Percentiles rank a stretch among this genome's conserved stretches.
phyloP scores from a whole-genome alignment of 2,888 invertebrate species.

The Cataglyphis altisquamis region DNA sequence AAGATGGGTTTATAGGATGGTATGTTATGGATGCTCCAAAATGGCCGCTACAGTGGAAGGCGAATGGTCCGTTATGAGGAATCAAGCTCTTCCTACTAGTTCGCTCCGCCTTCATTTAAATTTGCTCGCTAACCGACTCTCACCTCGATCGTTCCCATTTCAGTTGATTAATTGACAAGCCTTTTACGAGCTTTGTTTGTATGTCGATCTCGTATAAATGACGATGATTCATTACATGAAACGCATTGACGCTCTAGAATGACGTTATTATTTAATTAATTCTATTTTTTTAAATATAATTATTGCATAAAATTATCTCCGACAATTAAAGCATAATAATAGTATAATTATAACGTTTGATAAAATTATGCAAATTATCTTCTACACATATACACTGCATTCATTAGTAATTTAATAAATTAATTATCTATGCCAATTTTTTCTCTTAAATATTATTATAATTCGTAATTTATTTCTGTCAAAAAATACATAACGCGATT shows the following conservation, averaged over 20 bases:
- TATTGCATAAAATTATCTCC: background rate
- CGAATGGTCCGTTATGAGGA: conserved; percentile 73
- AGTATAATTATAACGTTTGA: background rate
- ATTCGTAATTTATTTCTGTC: background rate
- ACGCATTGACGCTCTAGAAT: background rate
- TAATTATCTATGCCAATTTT: no score
- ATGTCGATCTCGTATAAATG: background rate
- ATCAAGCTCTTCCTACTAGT: conserved; percentile 72
- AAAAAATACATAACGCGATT: background rate
- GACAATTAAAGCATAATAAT: background rate
- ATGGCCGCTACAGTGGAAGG: conserved; percentile 78
- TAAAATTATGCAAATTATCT: background rate
- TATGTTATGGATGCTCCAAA: conserved; percentile 76
- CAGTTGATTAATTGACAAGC: background rate
- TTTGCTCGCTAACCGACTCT: conserved; percentile 37
- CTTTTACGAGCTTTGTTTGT: background rate
- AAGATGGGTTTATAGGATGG: conserved; percentile 34
- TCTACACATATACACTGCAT: background rate
- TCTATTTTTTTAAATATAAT: background rate
- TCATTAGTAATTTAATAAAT: background rate
- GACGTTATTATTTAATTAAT: background rate
- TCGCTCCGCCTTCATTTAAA: conserved; percentile 82
- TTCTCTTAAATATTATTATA: background rate
- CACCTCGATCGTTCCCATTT: background rate
- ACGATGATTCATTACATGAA: background rate